Percentiles rank a stretch among this genome's conserved stretches.
Evolutionary conservation across 2,888 invertebrate genomes (phyloP).

Genomic region (Macaria liturata): DNA sequence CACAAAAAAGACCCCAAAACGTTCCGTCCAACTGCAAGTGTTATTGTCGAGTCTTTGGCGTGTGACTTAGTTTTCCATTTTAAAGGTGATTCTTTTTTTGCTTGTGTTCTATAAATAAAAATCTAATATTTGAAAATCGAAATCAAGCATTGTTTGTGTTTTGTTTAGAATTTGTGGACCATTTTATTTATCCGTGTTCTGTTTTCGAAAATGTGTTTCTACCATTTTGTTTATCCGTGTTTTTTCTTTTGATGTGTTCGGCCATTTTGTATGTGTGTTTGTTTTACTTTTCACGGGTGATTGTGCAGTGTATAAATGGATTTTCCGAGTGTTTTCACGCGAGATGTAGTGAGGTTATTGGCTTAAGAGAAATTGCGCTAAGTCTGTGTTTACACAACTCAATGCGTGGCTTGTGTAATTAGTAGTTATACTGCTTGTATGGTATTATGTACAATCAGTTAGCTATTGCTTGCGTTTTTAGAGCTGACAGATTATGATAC

Average conservation of each 20-base stretch:
- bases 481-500: too few species aligned
- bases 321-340: conserved; percentile 16
- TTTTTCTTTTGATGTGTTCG: conserved; percentile 20
- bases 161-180: too few species aligned
- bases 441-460: conserved; percentile 2
- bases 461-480: too few species aligned
- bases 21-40: conserved; percentile 77
- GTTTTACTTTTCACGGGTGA: conserved; percentile 6
- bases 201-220: conserved; percentile 41
- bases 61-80: conserved; percentile 76
- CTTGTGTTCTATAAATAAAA: conserved; percentile 24
- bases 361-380: conserved; percentile 33
- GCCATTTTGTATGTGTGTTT: too few species aligned
- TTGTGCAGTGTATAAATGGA: conserved; percentile 27
- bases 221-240: conserved; percentile 16
- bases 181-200: conserved; percentile 18
- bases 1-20: conserved; percentile 54
- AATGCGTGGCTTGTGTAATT: conserved; percentile 18
- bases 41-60: conserved; percentile 77
- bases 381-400: conserved; percentile 17
- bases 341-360: conserved; percentile 29
- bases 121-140: conserved; percentile 13
- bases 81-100: conserved; percentile 67
- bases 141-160: too few species aligned
- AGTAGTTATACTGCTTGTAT: conserved; percentile 2